A percentile compares a stretch with the other conserved stretches of the same genome.
Conservation (phyloP, 2,888 invertebrate genomes). For the Ochropleura plecta region DNA sequence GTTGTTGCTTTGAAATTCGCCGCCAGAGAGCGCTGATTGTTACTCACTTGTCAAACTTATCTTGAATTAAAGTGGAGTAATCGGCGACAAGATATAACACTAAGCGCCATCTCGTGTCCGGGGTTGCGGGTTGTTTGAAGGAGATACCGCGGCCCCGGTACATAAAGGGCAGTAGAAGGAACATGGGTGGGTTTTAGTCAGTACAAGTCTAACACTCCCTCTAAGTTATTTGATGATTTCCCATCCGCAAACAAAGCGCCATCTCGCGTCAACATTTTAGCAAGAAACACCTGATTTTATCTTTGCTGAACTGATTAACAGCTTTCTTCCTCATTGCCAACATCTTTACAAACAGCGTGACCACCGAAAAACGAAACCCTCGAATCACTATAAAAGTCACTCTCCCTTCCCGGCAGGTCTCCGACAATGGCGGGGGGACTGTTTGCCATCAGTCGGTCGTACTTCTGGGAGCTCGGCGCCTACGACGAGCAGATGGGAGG, state of each 20-base stretch:
- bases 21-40: not conserved
- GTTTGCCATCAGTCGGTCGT: slow-evolving; percentile 97
- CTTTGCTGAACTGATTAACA: not conserved
- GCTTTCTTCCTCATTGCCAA: not conserved
- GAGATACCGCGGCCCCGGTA: too few species aligned
- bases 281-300: not conserved
- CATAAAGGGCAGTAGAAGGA: too few species aligned
- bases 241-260: too few species aligned
- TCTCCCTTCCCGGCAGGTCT: slow-evolving; percentile 87
- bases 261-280: not conserved
- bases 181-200: too few species aligned
- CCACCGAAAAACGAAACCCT: not conserved
- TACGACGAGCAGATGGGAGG: slow-evolving; percentile 99
- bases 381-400: not conserved
- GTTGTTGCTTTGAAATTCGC: not conserved
- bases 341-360: not conserved
- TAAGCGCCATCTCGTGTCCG: not conserved
- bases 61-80: not conserved
- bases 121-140: too few species aligned
- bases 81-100: not conserved
- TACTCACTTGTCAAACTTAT: not conserved
- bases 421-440: slow-evolving; percentile 99
- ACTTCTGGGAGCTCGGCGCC: slow-evolving; percentile 98
- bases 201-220: too few species aligned
- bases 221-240: too few species aligned